Evolutionary conservation across 1,140 invertebrate species (phyloP).

Genomic region (Eriosoma lanigerum): DNA sequence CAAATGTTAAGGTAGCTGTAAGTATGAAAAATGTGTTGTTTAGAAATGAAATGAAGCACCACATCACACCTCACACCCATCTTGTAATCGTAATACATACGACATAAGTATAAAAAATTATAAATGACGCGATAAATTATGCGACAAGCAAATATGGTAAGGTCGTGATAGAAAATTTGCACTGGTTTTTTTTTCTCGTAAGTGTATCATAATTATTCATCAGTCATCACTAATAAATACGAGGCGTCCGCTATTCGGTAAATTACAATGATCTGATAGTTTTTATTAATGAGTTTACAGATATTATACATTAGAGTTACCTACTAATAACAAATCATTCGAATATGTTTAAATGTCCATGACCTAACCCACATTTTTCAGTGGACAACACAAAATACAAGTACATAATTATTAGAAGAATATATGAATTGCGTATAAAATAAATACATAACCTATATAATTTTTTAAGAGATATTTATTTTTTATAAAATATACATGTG

Average conservation of each 20-base stretch:
- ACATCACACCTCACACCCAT: too few species aligned
- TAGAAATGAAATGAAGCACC: too few species aligned
- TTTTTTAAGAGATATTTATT: too few species aligned
- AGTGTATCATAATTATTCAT: too few species aligned
- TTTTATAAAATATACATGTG: too few species aligned
- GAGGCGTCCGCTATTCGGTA: neutral
- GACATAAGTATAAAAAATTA: neutral
- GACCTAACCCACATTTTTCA: neutral
- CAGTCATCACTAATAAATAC: neutral
- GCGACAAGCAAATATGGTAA: neutral
- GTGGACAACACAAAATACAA: neutral
- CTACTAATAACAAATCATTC: neutral
- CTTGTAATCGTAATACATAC: too few species aligned
- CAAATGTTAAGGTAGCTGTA: too few species aligned
- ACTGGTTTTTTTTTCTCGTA: neutral
- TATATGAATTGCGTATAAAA: too few species aligned
- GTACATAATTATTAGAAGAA: too few species aligned
- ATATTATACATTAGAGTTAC: neutral
- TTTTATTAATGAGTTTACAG: slow-evolving; percentile 1
- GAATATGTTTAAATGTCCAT: neutral
- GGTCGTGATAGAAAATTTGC: neutral
- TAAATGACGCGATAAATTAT: neutral
- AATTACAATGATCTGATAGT: neutral
- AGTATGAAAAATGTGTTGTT: too few species aligned
- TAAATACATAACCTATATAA: too few species aligned